Base-by-base conservation (phyloP, 92 coral and sea anemone genomes). In the Anthopleura xanthogrammica region DNA sequence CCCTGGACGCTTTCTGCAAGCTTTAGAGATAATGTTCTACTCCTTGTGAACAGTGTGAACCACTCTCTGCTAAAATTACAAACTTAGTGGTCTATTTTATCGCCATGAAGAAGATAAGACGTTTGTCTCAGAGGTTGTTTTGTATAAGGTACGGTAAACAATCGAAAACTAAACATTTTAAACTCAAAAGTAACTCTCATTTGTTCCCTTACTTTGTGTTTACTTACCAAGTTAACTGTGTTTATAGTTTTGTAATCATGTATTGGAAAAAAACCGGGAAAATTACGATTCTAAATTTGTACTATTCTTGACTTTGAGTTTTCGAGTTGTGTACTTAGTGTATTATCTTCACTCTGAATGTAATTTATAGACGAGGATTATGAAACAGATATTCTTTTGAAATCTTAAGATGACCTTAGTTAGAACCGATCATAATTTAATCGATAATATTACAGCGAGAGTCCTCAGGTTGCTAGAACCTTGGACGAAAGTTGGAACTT, bases 101-200 rank as follows among this genome's bases (percentile, higher is more conserved):
- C 48, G 54, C 66, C 83, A 80, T 80, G 83, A 80, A 50, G 73
- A 79, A 40, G 72, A 40, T 80, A 19, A 71, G 83, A 9, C 58
- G 83, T 16, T 46, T 80, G 24, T 42, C 64, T 6, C 83, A 80
- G 62, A 80, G 83, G 41, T 46, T 80, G 43, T 66, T 80, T 2
- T 55, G 76, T 9, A 66, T 54, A 80, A 80, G 83, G 83, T 54
- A 80, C 65, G 83, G 83, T 46, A 46, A 64, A 60, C 66, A 23
- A 77, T 19, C 20, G 46, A 23, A 48, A 52, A 77, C 60, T 4
- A 19, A n/a, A 17, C 72, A 9, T 64, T 20, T 46, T 46, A 46
- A 9, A 46, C 50, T 46, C 50, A 46, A 43, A 43, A 43, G 0
- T 43, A 43, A 46, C 7, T 46, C 50, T 46, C 50, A 46, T 46